Conservation (phyloP, 2,113 vertebrate genomes). For the Silurus asotus region DNA sequence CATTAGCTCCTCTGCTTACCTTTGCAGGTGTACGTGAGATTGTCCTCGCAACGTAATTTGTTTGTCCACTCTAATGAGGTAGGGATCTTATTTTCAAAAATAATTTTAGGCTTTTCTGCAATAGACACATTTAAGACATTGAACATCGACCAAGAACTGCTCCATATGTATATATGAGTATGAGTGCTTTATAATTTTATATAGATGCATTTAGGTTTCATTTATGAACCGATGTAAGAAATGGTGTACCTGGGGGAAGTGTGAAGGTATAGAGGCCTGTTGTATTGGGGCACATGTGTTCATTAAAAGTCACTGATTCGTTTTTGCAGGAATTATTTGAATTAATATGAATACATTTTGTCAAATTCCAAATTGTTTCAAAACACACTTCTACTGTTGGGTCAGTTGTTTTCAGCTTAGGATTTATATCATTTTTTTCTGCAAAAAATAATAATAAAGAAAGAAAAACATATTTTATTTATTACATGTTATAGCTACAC, state of each 20-base stretch:
- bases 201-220: neutral
- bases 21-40: neutral
- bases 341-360: neutral
- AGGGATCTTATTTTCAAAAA: neutral
- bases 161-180: no score
- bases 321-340: slow-evolving; percentile 38
- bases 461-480: neutral
- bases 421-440: neutral
- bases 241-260: neutral
- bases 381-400: neutral
- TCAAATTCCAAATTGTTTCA: neutral
- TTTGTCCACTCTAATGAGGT: neutral
- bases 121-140: neutral
- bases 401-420: neutral
- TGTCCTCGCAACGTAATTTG: neutral
- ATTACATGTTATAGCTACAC: neutral
- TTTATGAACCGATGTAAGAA: neutral
- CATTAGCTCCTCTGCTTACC: neutral
- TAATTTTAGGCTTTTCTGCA: neutral
- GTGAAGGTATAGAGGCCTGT: neutral
- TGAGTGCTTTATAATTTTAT: neutral
- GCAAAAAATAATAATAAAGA: neutral
- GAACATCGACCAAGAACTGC: no score
- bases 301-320: neutral
- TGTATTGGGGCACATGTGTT: neutral